Percentiles rank a stretch among this genome's conserved stretches.
Evolutionary conservation across 2,113 vertebrate genomes (phyloP).

Genomic region (Mus spicilegus): DNA sequence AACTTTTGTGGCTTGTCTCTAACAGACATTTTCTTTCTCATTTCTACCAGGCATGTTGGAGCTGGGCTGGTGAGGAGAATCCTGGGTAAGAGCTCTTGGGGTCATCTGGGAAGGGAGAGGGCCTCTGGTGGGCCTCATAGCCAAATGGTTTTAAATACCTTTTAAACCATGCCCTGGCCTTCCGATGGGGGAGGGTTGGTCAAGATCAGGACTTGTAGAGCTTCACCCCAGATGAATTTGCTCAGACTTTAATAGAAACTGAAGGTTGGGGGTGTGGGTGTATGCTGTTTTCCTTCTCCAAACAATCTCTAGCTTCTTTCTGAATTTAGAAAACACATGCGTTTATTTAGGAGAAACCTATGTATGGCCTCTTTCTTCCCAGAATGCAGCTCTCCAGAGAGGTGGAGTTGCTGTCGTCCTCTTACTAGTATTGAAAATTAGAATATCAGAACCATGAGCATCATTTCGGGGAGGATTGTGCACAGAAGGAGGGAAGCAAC

Average conservation of each 20-base stretch:
- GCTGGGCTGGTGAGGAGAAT: slow-evolving; percentile 44
- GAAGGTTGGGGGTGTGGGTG: neutral
- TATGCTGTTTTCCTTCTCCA: neutral
- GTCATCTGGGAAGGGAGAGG: neutral
- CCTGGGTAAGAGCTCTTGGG: neutral
- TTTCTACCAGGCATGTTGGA: slow-evolving; percentile 72
- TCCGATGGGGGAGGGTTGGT: neutral
- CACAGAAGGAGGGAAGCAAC: neutral
- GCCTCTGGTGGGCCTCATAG: neutral
- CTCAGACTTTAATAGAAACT: slow-evolving; percentile 3
- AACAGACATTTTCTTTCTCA: slow-evolving; percentile 46
- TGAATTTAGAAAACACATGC: neutral
- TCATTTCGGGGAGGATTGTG: neutral
- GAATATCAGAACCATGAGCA: neutral
- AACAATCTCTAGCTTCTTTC: neutral
- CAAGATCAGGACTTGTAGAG: neutral
- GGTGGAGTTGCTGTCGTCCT: neutral
- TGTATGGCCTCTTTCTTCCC: neutral
- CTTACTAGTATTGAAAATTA: neutral
- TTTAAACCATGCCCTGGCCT: neutral
- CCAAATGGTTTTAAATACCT: neutral
- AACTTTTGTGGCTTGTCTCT: slow-evolving; percentile 77
- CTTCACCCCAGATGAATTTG: neutral
- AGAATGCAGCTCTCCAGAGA: neutral
- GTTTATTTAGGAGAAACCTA: neutral